Conservation (phyloP, 2,797 vertebrate genomes). For the Takifugu ocellatus region DNA sequence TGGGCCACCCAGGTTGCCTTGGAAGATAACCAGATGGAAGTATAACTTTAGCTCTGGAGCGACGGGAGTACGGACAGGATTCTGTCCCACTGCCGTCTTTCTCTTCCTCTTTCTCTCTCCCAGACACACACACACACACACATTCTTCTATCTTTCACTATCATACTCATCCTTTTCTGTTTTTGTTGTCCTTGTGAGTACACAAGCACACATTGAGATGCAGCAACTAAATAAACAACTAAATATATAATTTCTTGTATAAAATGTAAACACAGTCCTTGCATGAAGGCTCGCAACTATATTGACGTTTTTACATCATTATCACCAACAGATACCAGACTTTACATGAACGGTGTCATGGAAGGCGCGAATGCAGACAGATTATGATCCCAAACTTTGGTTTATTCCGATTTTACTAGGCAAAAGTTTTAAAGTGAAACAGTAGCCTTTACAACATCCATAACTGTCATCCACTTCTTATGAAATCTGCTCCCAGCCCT, state of each 20-base stretch:
- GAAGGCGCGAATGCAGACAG: not conserved
- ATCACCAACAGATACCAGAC: not conserved
- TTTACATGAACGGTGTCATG: conserved; percentile 19
- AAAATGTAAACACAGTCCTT: too few species aligned
- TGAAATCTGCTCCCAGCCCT: conserved; percentile 41
- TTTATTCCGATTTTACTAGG: not conserved
- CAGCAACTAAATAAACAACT: too few species aligned
- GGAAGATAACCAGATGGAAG: conserved; percentile 99
- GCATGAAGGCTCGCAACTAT: not conserved
- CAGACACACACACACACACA: conserved; percentile 1
- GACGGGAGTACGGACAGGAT: conserved; percentile 72
- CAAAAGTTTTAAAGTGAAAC: conserved; percentile 41
- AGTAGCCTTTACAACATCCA: conserved; percentile 49
- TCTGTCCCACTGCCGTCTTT: conserved; percentile 39
- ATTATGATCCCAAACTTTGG: too few species aligned
- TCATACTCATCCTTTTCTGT: conserved; percentile 21
- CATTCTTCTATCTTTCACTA: conserved; percentile 16
- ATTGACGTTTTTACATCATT: not conserved
- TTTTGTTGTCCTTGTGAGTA: not conserved
- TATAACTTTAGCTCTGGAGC: conserved; percentile 82
- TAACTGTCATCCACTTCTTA: conserved; percentile 42
- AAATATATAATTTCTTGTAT: too few species aligned
- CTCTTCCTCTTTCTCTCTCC: conserved; percentile 12
- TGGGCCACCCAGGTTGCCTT: conserved; percentile 98
- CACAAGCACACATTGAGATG: too few species aligned